A percentile compares a stretch with the other conserved stretches of the same genome.
These are phyloP conservation scores for Rhagologus leucostigma DNA, from an alignment of 2,113 vertebrate species.

Conservation along the genomic window DNA sequence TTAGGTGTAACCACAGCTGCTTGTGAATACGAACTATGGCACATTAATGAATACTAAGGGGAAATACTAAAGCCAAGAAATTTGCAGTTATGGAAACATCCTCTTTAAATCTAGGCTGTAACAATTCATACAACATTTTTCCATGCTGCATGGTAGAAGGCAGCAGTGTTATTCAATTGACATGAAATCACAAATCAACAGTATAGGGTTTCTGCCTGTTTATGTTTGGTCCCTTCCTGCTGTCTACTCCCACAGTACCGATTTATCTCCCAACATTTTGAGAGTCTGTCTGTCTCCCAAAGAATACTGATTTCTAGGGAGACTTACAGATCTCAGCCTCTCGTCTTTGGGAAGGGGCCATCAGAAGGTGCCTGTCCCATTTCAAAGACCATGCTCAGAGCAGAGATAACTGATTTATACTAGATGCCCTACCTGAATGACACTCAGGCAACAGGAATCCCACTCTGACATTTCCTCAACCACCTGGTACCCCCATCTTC, in stretches of 20 bases:
- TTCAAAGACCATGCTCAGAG: background rate
- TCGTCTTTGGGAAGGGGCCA: background rate
- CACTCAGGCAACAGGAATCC: background rate
- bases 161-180: background rate
- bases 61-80: background rate
- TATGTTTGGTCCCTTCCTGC: background rate
- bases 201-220: background rate
- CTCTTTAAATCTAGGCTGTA: background rate
- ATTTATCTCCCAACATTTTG: background rate
- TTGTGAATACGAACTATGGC: background rate
- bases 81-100: background rate
- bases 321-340: background rate
- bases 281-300: background rate
- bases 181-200: background rate
- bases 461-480: background rate
- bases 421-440: background rate
- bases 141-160: background rate
- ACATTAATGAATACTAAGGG: background rate
- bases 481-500: background rate
- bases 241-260: background rate
- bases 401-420: background rate
- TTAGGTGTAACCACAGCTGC: background rate
- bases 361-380: background rate
- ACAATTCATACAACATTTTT: background rate
- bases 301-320: background rate